Conservation (phyloP, 2,113 vertebrate species). For the Osmerus mordax region DNA sequence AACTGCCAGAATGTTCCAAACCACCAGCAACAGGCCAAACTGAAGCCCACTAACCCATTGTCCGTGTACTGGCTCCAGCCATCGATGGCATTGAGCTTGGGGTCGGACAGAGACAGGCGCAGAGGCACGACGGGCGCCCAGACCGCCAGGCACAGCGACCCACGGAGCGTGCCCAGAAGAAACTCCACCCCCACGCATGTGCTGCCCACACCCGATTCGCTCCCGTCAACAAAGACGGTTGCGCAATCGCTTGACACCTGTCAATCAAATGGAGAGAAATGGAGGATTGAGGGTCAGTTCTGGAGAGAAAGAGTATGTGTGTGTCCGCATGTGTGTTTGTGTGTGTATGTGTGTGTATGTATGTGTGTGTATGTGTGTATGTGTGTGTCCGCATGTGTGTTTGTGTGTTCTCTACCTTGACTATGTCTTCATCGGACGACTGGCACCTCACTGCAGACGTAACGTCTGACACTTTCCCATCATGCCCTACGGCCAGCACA, state of each 20-base stretch:
- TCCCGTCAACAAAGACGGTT: constrained; percentile 87
- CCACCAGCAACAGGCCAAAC: no score
- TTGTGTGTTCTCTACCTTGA: constrained; percentile 77
- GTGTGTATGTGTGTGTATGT: no score
- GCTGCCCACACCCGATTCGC: constrained; percentile 84
- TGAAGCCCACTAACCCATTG: constrained; percentile 33
- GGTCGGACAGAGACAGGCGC: constrained; percentile 83
- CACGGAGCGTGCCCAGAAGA: constrained; percentile 78
- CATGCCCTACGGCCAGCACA: constrained; percentile 79
- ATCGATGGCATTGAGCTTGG: constrained; percentile 84
- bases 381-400: neutral
- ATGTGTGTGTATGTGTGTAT: neutral
- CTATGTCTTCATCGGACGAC: constrained; percentile 80
- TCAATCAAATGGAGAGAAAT: neutral
- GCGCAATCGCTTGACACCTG: constrained; percentile 90
- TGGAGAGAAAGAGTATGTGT: neutral
- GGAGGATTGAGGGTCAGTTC: neutral
- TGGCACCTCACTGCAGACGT: constrained; percentile 79
- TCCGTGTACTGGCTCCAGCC: constrained; percentile 81
- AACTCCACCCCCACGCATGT: constrained; percentile 81
- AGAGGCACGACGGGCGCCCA: constrained; percentile 89
- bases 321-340: no score
- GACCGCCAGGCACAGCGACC: constrained; percentile 81
- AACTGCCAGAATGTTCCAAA: no score
- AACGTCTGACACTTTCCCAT: constrained; percentile 76